phyloP scores from a whole-genome alignment of 1,140 invertebrate genomes.

The Drosophila mauritiana region DNA sequence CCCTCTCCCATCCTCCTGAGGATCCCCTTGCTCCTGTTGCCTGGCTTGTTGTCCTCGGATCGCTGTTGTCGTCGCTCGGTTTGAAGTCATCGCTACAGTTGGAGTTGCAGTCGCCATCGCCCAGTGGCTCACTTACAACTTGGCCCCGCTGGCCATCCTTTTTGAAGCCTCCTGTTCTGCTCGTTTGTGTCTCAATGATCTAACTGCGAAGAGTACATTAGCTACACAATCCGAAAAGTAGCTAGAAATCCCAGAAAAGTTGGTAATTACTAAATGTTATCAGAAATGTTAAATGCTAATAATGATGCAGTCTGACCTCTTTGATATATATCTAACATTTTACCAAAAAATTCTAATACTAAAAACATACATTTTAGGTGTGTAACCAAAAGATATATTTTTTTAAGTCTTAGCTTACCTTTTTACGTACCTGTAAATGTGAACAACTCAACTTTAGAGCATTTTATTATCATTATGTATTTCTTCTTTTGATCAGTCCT shows the following conservation, averaged over 20 bases:
- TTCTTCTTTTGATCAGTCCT: conserved; percentile 8
- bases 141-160: conserved; percentile 66
- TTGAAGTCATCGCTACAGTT: conserved; percentile 35
- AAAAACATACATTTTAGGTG: no score
- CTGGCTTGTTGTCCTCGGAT: conserved; percentile 69
- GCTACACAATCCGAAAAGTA: neutral
- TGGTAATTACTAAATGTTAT: no score
- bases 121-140: conserved; percentile 80
- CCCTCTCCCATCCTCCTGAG: neutral
- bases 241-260: no score
- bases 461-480: conserved; percentile 1
- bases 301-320: no score
- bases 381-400: neutral
- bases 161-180: conserved; percentile 48
- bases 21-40: conserved; percentile 14
- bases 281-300: no score
- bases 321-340: no score
- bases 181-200: conserved; percentile 33
- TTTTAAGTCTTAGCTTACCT: neutral
- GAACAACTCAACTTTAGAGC: neutral
- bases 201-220: conserved; percentile 7
- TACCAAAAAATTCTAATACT: no score
- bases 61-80: conserved; percentile 68
- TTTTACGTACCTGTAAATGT: neutral
- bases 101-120: conserved; percentile 49